Base-by-base conservation (phyloP, 1,140 invertebrate genomes). In the Batillaria attramentaria region DNA sequence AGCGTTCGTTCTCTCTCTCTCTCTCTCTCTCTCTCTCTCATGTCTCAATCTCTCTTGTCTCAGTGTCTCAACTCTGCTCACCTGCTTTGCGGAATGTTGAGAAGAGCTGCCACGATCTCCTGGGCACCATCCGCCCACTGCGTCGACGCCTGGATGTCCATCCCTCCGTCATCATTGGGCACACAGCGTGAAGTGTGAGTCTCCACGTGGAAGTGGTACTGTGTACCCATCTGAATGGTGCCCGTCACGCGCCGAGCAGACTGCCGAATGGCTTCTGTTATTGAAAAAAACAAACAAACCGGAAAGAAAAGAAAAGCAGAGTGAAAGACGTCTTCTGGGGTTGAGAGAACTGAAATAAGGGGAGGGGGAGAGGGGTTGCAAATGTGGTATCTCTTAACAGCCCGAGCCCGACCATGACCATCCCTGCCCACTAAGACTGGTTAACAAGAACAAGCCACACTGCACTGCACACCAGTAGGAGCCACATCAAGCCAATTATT, bases 101-200 rank as follows among this genome's bases (percentile, higher is more conserved):
- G 90, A 39, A 92, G 90, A n/a, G 91, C 87, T 0, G 94, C 91
- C 24, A 95, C 91, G 0, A 92, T 89, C 28, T 89, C 85, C 88
- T 96, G 94, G 0, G 90, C 88, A 2, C 92, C 83, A 85, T 95
- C 93, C n/a, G 94, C 89, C 92, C 93, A 95, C 84, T 84, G 84
- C 0, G 87, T 91, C 13, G 85, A 66, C n/a, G 79, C 66, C 69
- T 84, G 84, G 3, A 92, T 83, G 60, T 90, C 82, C 72, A 91
- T 75, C n/a, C 89, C 90, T 54, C 88, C 89, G 39, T 89, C 89
- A 72, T 89, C 89, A 62, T 92, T 90, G n/a, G 82, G 88, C 5
- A 91, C 91, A 8, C 85, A 79, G 37, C 82, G 82, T 4, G 60
- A 41, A 62, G 81, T 62, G 87, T 91, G 91, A 1, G 90, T 89